A percentile compares a stretch with the other conserved stretches of the same genome.
Conservation (phyloP, 2,888 invertebrate species). For the Aphidius colemani region DNA sequence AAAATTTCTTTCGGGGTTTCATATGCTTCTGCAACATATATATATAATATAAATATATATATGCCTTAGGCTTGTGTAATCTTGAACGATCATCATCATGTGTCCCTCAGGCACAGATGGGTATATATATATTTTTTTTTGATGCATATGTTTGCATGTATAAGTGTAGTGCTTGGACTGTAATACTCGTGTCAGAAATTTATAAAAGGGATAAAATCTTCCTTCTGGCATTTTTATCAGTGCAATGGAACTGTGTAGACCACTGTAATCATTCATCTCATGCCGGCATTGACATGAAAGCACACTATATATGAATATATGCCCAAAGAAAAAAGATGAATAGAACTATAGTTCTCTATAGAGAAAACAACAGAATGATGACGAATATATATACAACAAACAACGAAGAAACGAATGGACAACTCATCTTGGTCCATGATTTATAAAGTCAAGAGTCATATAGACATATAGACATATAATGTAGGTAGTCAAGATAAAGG, state of each 20-base stretch:
- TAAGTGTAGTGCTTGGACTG: no score
- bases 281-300: background rate
- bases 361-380: background rate
- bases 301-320: background rate
- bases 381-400: no score
- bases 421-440: no score
- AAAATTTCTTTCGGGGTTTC: background rate
- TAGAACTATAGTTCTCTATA: no score
- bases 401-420: no score
- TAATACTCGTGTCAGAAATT: constrained; percentile 19
- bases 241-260: constrained; percentile 8
- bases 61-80: constrained; percentile 12
- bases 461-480: no score
- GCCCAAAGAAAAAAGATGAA: background rate
- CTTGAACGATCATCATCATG: constrained; percentile 22
- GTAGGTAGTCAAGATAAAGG: no score
- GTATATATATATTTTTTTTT: background rate
- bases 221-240: constrained; percentile 10
- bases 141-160: no score
- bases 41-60: background rate
- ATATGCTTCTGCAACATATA: background rate
- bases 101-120: background rate
- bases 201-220: constrained; percentile 22
- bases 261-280: constrained; percentile 19
- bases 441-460: no score